Evolutionary conservation across 2,888 invertebrate species (phyloP).

Genomic region (Drosophila atripex): DNA sequence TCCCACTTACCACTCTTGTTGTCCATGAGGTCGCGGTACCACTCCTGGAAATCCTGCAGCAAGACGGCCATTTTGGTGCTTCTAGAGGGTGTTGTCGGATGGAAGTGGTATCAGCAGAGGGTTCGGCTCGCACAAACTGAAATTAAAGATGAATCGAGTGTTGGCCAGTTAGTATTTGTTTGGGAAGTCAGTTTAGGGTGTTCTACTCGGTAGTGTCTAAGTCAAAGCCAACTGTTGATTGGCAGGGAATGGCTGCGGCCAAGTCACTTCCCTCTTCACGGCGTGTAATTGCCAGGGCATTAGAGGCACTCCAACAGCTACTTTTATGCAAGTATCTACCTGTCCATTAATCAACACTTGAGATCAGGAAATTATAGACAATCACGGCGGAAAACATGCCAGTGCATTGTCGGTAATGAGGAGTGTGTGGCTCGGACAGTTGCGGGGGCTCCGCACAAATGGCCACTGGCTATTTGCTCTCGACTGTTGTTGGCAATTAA

Average conservation of each 20-base stretch:
- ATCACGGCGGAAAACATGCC: constrained; percentile 3
- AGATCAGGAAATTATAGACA: constrained; percentile 31
- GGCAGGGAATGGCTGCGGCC: background rate
- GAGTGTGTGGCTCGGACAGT: constrained; percentile 26
- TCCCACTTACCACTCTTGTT: constrained; percentile 87
- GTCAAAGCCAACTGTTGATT: constrained; percentile 23
- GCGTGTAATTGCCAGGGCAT: constrained; percentile 38
- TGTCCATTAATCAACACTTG: constrained; percentile 49
- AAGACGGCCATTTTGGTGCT: constrained; percentile 77
- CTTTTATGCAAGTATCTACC: constrained; percentile 40
- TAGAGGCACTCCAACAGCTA: constrained; percentile 14
- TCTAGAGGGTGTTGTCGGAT: constrained; percentile 10
- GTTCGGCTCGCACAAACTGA: constrained; percentile 10
- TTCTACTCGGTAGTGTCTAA: background rate
- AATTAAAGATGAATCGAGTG: constrained; percentile 1
- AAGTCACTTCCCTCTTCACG: background rate
- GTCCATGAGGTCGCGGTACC: constrained; percentile 90
- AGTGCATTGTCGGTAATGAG: constrained; percentile 19
- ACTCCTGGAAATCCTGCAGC: constrained; percentile 84
- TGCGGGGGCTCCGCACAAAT: constrained; percentile 5
- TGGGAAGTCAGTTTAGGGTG: background rate
- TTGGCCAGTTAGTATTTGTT: constrained; percentile 3
- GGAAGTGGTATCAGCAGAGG: constrained; percentile 10
- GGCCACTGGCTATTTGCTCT: background rate
- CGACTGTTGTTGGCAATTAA: constrained; percentile 20